phyloP scores from a whole-genome alignment of 2,888 invertebrate species.

The Leptinotarsa tumamoca region DNA sequence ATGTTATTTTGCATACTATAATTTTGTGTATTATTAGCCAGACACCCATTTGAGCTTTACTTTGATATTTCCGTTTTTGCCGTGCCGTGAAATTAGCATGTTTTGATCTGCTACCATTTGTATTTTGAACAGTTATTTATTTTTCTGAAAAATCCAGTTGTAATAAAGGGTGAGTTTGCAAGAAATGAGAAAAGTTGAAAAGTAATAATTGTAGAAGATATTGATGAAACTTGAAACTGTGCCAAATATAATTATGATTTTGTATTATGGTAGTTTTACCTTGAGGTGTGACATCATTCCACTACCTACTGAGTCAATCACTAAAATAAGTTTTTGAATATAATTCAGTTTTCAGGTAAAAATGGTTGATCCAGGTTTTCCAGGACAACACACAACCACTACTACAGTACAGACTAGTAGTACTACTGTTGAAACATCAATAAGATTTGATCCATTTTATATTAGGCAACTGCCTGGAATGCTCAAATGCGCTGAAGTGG shows the following conservation, averaged over 20 bases:
- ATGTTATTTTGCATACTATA: too few species aligned
- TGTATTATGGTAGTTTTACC: not conserved
- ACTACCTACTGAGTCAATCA: not conserved
- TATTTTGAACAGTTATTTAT: not conserved
- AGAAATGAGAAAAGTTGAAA: too few species aligned
- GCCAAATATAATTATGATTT: not conserved
- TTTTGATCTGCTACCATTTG: not conserved
- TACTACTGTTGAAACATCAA: slow-evolving; percentile 78
- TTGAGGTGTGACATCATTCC: slow-evolving; percentile 28
- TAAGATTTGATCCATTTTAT: slow-evolving; percentile 81
- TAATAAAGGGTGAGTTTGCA: too few species aligned
- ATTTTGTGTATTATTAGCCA: too few species aligned
- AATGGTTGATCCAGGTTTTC: slow-evolving; percentile 75
- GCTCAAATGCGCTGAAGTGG: slow-evolving; percentile 81
- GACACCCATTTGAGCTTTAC: too few species aligned
- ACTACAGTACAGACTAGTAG: slow-evolving; percentile 77
- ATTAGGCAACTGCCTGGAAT: slow-evolving; percentile 80
- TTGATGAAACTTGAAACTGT: not conserved
- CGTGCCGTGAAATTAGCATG: not conserved
- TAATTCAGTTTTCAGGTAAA: slow-evolving; percentile 39
- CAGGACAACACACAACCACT: slow-evolving; percentile 78
- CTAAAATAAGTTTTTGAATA: slow-evolving; percentile 17
- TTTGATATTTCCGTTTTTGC: not conserved
- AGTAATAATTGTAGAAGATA: too few species aligned
- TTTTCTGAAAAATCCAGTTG: not conserved